Base-by-base conservation (phyloP, 2,888 invertebrate species). In the Encarsia formosa region DNA sequence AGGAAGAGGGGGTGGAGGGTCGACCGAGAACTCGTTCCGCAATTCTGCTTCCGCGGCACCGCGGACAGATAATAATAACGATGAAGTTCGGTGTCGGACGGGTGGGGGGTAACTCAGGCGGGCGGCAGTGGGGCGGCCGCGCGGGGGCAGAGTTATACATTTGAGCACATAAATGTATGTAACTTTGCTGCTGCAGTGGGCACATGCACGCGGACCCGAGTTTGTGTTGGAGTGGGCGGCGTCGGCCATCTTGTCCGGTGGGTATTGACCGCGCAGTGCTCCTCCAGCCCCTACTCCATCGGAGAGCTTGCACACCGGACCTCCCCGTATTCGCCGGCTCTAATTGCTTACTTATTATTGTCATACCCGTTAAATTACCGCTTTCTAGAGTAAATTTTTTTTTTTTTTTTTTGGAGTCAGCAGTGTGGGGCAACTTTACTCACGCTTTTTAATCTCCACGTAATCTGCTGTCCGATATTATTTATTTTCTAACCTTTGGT, bases 211-310 rank as follows among this genome's bases (percentile, higher is more conserved):
- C 20, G 19, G 22, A 6, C 16, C n/a, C 29, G 52, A 32, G 49
- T 23, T 43, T 45, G 52, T 45, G 55, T 54, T 54, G 44, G 46
- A 71, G 70, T 73, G 73, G 72, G 72, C 73, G 73, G 72, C 73
- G 73, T 72, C 73, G 71, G 73, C 73, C 73, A 74, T 74, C 73
- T 74, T 74, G 73, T 73, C 73, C 73, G 73, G 73, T 74, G 71
- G 73, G 73, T 74, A 74, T 74, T 74, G 73, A 74, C 73, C 73
- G 73, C 72, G 67, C 65, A 71, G 71, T 64, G 65, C 65, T 18
- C 39, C 32, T 13, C 32, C 13, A n/a, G n/a, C n/a, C n/a, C n/a
- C n/a, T n/a, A n/a, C n/a, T n/a, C n/a, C n/a, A n/a, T n/a, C n/a
- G n/a, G n/a, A n/a, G n/a, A n/a, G n/a, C n/a, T n/a, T n/a, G n/a